Conservation (phyloP, 2,797 vertebrate species). For the Galagoides demidoff region DNA sequence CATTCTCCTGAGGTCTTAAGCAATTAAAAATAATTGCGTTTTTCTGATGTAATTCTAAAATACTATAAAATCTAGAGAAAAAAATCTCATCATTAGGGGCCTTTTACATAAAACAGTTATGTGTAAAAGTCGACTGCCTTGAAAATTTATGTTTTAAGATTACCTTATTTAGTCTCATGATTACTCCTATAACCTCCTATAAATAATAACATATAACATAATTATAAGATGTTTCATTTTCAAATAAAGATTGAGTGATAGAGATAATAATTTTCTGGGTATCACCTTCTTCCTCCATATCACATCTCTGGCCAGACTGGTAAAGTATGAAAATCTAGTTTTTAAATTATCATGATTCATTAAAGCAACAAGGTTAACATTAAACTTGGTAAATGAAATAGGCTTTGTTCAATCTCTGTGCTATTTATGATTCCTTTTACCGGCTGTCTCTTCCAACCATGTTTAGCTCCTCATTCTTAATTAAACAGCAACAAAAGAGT, state of each 20-base stretch:
- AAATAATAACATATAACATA: neutral
- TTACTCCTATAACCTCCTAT: fast-evolving
- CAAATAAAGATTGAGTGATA: neutral
- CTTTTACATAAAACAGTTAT: neutral
- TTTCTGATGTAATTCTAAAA: neutral
- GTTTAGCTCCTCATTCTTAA: neutral
- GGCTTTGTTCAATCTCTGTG: neutral
- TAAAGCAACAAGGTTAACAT: neutral
- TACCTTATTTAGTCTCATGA: neutral
- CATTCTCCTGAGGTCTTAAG: constrained; percentile 11
- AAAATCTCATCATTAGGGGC: neutral
- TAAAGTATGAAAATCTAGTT: neutral
- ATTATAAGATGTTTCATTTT: neutral
- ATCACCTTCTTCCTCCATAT: neutral
- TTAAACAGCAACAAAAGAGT: neutral
- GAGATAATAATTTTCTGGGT: neutral
- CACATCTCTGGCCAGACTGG: neutral
- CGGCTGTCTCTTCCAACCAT: neutral
- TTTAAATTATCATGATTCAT: neutral
- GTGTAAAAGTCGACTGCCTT: neutral
- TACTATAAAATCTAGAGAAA: neutral
- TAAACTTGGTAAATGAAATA: neutral
- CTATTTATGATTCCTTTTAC: neutral
- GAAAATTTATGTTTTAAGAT: neutral
- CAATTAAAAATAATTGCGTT: constrained; percentile 57